Evolutionary conservation across 2,888 invertebrate species (phyloP).

Genomic region (Aethes cnicana): DNA sequence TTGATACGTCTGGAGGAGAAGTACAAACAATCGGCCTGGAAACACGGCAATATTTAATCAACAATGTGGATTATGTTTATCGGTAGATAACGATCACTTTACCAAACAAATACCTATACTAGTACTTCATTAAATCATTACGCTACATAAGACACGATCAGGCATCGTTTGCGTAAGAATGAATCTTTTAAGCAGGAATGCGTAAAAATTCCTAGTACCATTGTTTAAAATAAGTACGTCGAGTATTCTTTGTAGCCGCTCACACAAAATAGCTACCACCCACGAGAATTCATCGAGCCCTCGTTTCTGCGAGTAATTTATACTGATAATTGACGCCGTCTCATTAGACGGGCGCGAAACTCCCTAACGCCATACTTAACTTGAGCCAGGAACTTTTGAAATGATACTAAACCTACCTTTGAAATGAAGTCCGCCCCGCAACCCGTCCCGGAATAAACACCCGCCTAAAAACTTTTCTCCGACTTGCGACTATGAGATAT

Average conservation of each 20-base stretch:
- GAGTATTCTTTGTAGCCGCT: too few relatives aligned
- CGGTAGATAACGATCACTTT: slow-evolving; percentile 32
- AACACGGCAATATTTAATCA: slow-evolving; percentile 32
- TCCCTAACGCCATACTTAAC: slow-evolving; percentile 28
- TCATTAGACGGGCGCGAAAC: slow-evolving; percentile 24
- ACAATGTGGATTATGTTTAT: slow-evolving; percentile 31
- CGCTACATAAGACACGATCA: too few relatives aligned
- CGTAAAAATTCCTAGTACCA: too few relatives aligned
- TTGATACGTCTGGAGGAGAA: slow-evolving; percentile 23
- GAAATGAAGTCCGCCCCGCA: slow-evolving; percentile 43
- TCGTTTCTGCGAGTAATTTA: slow-evolving; percentile 19
- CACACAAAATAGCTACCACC: slow-evolving; percentile 7
- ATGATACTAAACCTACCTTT: slow-evolving; percentile 45
- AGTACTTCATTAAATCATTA: neutral
- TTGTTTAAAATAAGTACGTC: too few relatives aligned
- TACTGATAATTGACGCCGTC: slow-evolving; percentile 28
- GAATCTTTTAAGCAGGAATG: too few relatives aligned
- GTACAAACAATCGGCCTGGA: slow-evolving; percentile 31
- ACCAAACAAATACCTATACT: slow-evolving; percentile 16
- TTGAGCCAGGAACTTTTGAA: slow-evolving; percentile 41
- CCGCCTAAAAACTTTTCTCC: slow-evolving; percentile 42
- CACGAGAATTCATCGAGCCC: slow-evolving; percentile 8
- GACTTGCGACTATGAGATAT: slow-evolving; percentile 34
- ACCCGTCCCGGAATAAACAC: slow-evolving; percentile 49
- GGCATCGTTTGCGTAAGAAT: too few relatives aligned